Percentiles rank a stretch among this genome's conserved stretches.
phyloP scores from a whole-genome alignment of 92 coral and sea anemone species.

The Epizoanthus ramosus region DNA sequence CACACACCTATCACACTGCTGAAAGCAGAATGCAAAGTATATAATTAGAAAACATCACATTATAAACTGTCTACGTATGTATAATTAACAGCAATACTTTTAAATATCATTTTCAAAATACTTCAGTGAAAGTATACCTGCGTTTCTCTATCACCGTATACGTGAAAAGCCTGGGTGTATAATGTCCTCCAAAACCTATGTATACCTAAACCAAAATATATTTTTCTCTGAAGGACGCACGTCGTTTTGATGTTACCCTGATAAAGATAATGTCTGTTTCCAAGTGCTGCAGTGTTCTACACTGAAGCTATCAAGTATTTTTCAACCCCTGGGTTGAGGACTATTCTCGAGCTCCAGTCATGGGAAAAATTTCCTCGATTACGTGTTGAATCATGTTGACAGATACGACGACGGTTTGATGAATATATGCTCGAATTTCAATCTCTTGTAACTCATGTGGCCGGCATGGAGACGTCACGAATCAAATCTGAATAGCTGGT shows the following conservation, averaged over 20 bases:
- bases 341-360: constrained; percentile 4
- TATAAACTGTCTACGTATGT: not conserved
- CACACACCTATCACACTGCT: not conserved
- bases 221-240: too few relatives aligned
- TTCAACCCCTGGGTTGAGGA: not conserved
- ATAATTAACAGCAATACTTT: constrained; percentile 13
- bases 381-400: constrained; percentile 44
- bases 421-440: constrained; percentile 1
- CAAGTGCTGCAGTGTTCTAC: not conserved
- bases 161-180: not conserved
- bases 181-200: not conserved
- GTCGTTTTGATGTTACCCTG: not conserved
- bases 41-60: constrained; percentile 24
- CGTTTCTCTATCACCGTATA: not conserved
- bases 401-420: not conserved
- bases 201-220: not conserved
- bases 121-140: not conserved
- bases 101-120: not conserved
- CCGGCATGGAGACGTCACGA: constrained; percentile 18
- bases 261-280: not conserved
- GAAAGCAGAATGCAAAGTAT: not conserved
- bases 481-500: not conserved
- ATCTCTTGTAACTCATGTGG: constrained; percentile 8
- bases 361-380: constrained; percentile 7
- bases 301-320: not conserved